Evolutionary conservation across 1,140 invertebrate genomes (phyloP).

Genomic region (Drosophila simulans): DNA sequence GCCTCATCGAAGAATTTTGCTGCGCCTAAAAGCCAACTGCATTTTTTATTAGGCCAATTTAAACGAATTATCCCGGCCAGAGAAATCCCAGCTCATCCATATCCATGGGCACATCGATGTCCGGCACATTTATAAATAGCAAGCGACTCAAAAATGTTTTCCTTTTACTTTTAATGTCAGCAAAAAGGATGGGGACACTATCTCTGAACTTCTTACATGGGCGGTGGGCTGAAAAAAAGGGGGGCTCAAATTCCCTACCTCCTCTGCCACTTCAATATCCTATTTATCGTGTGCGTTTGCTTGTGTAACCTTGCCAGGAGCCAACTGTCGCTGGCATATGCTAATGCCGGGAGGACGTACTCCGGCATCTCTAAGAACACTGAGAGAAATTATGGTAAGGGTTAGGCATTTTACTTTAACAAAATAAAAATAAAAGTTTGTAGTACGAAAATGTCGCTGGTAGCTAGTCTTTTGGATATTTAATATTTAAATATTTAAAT

Average conservation of each 20-base stretch:
- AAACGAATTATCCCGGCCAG: conserved; percentile 60
- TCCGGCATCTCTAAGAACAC: conserved; percentile 24
- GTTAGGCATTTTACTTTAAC: neutral
- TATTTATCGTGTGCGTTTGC: conserved; percentile 68
- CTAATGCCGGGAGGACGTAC: conserved; percentile 53
- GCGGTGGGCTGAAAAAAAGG: neutral
- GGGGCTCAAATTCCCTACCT: neutral
- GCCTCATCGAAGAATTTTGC: conserved; percentile 34
- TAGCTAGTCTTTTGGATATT: too few relatives aligned
- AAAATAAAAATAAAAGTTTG: too few relatives aligned
- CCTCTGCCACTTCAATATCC: conserved; percentile 40
- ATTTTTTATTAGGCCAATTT: conserved; percentile 69
- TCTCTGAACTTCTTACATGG: conserved; percentile 37
- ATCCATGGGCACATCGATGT: conserved; percentile 32
- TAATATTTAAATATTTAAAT: too few relatives aligned
- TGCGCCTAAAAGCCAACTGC: conserved; percentile 74
- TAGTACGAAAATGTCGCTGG: too few relatives aligned
- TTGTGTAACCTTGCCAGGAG: conserved; percentile 65
- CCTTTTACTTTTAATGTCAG: conserved; percentile 65
- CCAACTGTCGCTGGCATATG: conserved; percentile 70
- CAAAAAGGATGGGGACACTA: neutral
- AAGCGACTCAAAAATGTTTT: conserved; percentile 60
- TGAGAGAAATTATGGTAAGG: neutral
- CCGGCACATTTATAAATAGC: conserved; percentile 61
- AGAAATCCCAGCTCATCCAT: conserved; percentile 41